Evolutionary conservation across 2,113 vertebrate species (phyloP).

Genomic region (Melozone crissalis): DNA sequence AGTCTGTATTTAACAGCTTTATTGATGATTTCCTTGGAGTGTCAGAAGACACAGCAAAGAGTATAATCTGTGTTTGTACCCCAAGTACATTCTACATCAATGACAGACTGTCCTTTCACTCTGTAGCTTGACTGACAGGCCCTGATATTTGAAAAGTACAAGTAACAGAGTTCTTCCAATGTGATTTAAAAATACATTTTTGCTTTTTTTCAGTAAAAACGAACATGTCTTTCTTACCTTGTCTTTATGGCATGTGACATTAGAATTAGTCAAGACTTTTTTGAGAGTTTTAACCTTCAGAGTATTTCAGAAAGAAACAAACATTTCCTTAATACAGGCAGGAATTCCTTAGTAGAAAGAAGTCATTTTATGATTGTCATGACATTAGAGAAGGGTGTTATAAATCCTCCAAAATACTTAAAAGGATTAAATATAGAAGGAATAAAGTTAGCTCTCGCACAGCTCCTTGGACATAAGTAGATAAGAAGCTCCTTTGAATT

Average conservation of each 20-base stretch:
- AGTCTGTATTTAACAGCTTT: not conserved
- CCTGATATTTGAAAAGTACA: not conserved
- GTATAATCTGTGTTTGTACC: not conserved
- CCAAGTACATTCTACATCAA: not conserved
- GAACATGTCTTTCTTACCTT: not conserved
- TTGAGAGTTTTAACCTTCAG: not conserved
- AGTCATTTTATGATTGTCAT: not conserved
- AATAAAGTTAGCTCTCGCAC: constrained; percentile 2
- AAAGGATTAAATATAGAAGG: constrained; percentile 19
- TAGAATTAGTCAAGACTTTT: not conserved
- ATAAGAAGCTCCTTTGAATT: constrained; percentile 28
- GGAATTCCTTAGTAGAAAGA: not conserved
- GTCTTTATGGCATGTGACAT: not conserved
- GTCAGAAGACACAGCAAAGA: not conserved
- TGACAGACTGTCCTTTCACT: not conserved
- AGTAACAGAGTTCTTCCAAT: not conserved
- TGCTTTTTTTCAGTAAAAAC: not conserved
- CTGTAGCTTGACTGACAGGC: not conserved
- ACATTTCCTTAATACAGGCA: not conserved
- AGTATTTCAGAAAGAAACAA: not conserved
- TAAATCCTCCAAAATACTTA: not conserved
- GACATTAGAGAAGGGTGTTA: not conserved
- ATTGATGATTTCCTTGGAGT: not conserved
- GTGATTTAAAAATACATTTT: not conserved
- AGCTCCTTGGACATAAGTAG: not conserved